These are phyloP conservation scores for Pachyrhynchus sulphureomaculatus DNA, from an alignment of 1,140 invertebrate species.

Conservation along the genomic window DNA sequence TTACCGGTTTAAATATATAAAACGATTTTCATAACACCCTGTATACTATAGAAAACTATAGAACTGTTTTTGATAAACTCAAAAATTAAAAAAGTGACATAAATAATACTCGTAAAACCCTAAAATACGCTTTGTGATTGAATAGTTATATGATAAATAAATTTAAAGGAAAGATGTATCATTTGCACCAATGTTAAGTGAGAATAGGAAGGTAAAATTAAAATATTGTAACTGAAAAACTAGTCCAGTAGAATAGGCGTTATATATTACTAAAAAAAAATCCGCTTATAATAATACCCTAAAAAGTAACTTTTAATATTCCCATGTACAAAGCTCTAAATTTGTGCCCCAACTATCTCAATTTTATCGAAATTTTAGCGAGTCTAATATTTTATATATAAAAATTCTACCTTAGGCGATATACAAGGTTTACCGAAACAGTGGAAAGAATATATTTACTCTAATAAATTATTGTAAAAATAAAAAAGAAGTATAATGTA, in stretches of 20 bases:
- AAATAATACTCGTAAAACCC: neutral
- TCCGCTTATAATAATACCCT: conserved; percentile 21
- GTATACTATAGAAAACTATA: too few relatives aligned
- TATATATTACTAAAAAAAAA: conserved; percentile 13
- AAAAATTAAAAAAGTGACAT: too few relatives aligned
- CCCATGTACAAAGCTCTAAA: neutral
- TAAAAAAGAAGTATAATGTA: too few relatives aligned
- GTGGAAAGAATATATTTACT: too few relatives aligned
- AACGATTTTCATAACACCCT: too few relatives aligned
- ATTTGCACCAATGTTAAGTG: conserved; percentile 29
- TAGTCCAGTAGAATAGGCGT: conserved; percentile 33
- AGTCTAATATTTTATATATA: too few relatives aligned
- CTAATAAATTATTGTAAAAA: too few relatives aligned
- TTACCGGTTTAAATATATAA: too few relatives aligned
- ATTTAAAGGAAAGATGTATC: neutral
- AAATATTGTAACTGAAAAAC: conserved; percentile 26
- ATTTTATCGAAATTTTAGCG: neutral
- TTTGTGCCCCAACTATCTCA: neutral
- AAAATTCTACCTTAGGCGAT: too few relatives aligned
- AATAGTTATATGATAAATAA: neutral
- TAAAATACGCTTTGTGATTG: neutral
- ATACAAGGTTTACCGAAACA: too few relatives aligned
- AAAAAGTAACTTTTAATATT: conserved; percentile 1
- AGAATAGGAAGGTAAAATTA: conserved; percentile 17
- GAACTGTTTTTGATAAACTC: too few relatives aligned